Conservation (phyloP, 2,888 invertebrate species). For the Loripinus fragilis region DNA sequence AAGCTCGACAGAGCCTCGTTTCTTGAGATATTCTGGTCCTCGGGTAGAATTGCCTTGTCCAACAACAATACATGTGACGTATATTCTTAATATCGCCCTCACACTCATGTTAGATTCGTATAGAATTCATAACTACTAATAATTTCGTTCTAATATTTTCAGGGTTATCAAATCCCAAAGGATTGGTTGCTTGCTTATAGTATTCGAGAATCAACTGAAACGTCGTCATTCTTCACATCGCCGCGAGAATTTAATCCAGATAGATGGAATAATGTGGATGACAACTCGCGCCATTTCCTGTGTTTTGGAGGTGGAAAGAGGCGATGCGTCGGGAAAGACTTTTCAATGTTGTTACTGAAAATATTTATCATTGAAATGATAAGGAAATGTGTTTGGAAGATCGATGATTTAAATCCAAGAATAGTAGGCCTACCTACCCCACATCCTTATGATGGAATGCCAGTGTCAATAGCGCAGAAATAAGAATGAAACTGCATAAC, state of each 20-base stretch:
- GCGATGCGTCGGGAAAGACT: conserved; percentile 48
- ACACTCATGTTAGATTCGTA: no score
- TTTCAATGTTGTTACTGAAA: conserved; percentile 39
- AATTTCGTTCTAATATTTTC: no score
- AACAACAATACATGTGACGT: no score
- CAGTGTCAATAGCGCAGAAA: background rate
- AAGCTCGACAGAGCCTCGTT: no score
- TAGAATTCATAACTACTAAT: no score
- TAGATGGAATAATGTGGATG: conserved; percentile 33
- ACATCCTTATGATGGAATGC: conserved; percentile 31
- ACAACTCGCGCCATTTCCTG: conserved; percentile 35
- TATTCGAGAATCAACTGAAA: conserved; percentile 40
- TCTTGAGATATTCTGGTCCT: no score
- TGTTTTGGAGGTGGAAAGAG: conserved; percentile 45
- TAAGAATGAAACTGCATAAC: background rate
- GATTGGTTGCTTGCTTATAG: conserved; percentile 47
- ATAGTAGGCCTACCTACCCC: conserved; percentile 41
- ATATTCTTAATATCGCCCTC: no score
- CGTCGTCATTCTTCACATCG: conserved; percentile 30
- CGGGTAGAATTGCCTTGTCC: no score
- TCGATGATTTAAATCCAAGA: conserved; percentile 29
- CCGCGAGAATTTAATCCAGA: conserved; percentile 40
- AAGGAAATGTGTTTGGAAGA: conserved; percentile 36
- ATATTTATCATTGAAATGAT: conserved; percentile 41
- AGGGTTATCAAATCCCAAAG: conserved; percentile 49